phyloP scores from a whole-genome alignment of 64 coral and sea anemone species.

The Pachyseris speciosa region DNA sequence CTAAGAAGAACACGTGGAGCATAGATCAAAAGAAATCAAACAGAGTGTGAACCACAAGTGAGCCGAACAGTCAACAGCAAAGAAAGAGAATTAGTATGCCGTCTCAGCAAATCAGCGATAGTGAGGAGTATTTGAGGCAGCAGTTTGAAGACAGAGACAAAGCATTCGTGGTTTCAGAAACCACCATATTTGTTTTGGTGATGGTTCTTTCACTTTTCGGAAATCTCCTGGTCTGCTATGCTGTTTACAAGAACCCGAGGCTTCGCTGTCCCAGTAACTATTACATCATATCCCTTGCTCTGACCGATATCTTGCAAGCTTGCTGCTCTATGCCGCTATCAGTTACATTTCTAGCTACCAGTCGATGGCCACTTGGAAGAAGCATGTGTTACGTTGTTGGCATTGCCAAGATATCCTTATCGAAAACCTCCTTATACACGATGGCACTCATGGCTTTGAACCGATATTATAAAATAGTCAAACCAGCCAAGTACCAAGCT shows the following conservation, averaged over 20 bases:
- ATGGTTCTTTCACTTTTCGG: not conserved
- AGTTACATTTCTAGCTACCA: not conserved
- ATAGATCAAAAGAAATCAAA: too few species aligned
- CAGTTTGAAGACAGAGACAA: not conserved
- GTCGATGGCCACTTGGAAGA: constrained; percentile 31
- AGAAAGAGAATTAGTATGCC: too few species aligned
- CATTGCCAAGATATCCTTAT: constrained; percentile 12
- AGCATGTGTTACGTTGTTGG: not conserved
- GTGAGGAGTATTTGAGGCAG: not conserved
- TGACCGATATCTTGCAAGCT: constrained; percentile 31
- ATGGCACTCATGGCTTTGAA: constrained; percentile 54
- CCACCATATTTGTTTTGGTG: not conserved
- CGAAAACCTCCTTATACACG: constrained; percentile 18
- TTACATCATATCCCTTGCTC: constrained; percentile 32
- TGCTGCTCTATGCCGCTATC: constrained; percentile 25
- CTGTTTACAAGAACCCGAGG: constrained; percentile 27
- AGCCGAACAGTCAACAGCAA: too few species aligned
- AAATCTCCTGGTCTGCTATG: constrained; percentile 42
- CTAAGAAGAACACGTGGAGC: too few species aligned
- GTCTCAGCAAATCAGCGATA: too few species aligned
- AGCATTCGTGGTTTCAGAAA: not conserved
- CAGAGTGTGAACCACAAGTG: too few species aligned
- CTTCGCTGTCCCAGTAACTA: constrained; percentile 23
- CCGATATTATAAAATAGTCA: constrained; percentile 48
- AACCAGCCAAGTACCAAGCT: constrained; percentile 31